Evolutionary conservation across 2,888 invertebrate species (phyloP), one percentile per base, ranked within the genome.

Genomic region (Drosophila melanosoma): DNA sequence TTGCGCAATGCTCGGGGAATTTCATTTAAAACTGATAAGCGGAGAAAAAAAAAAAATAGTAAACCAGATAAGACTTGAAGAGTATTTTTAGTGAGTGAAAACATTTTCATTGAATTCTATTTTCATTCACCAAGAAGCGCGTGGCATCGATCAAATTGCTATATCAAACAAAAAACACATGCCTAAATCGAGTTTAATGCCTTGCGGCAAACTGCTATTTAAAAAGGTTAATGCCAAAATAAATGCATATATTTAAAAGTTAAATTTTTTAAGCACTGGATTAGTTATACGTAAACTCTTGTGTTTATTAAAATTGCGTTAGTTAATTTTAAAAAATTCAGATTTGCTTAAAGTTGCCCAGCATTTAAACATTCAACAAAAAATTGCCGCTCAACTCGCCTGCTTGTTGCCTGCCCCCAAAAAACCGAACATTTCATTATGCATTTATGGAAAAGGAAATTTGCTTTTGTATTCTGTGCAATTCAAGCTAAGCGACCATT

Each of bases 401-500:
- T 15, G 15, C 5, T 8, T 45, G 45, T 45, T 26, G 23, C 11
- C 26, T 15, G 58, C 12, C 23, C n/a, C 48, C 52, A 58, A 53
- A 36, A 58, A 53, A 36, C 29, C 52, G 38, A 42, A 53, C 20
- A 71, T n/a, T 58, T 64, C 74, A 72, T 67, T 53, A 53, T 59
- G 61, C 42, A 69, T 76, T 65, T 56, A 56, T 68, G 69, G 48
- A 68, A 59, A 48, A 20, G 56, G 15, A 49, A 20, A 32, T 53
- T 15, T 35, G 36, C 17, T 32, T 59, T 48, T 61, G 59, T 69
- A 52, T 69, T 32, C 52, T 81, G 75, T 70, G 74, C 79, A 81
- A 81, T 86, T 86, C 71, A 70, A 81, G 74, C 63, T 70, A 66
- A 71, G 77, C 76, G 68, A 64, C 40, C 59, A 70, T 79, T 73